Base-by-base conservation (phyloP, 2,113 vertebrate genomes). In the Hypocryptadius cinnamomeus region DNA sequence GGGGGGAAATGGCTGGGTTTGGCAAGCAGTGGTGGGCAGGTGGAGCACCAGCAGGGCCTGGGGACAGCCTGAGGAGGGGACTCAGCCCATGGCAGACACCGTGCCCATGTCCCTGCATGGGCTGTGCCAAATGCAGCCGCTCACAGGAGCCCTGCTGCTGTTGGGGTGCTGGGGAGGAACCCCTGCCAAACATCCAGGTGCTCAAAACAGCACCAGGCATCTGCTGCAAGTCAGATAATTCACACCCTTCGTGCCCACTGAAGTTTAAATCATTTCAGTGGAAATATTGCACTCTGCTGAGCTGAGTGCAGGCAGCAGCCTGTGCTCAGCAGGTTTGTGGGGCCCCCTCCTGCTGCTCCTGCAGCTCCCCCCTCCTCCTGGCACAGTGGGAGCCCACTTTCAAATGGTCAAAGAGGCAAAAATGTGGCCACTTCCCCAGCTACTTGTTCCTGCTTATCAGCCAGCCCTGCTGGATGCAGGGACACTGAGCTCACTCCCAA, bases 191-290 rank as follows among this genome's bases (percentile, higher is more conserved):
- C 59, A 88, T 73, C 79, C 65, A 93, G 92, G 89, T 77, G 91
- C 88, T 85, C 85, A 31, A 48, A 92, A 53, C 71, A 93, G 85
- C 88, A 88, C 83, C 68, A 90, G 85, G 71, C 94, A 83, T 70
- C 92, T 95, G 88, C 82, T 94, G 79, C 15, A 23, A 79, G 76
- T 73, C 79, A 90, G 66, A 40, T 45, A 47, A 77, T 90, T 90
- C 91, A 70, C 89, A 90, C 83, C 72, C 77, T 79, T 73, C 54
- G 2, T 90, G 79, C 83, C 77, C 83, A 63, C 77, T 54, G 63
- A 56, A 85, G 48, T 68, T 94, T 54, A 39, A 81, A 82, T 72
- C 5, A 4, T 63, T 83, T 44, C 77, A 83, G 54, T 65, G 0
- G 10, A 69, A 94, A 92, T n/a, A 80, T 39, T 95, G 83, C 68